A percentile compares a stretch with the other conserved stretches of the same genome.
Conservation (phyloP, 2,797 vertebrate species). For the Alcedo quadribrachys region DNA sequence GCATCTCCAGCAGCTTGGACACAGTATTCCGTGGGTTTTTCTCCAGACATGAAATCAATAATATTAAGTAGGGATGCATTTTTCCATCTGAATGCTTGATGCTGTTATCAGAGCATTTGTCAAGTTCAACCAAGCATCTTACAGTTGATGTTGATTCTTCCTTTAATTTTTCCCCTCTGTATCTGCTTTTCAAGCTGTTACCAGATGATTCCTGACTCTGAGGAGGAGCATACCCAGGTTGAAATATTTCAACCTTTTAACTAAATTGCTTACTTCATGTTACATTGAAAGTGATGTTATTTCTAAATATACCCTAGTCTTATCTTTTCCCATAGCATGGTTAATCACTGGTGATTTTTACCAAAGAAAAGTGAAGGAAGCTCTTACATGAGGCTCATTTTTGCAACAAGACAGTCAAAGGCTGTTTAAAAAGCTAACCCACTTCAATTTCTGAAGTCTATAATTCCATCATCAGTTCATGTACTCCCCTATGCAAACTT, state of each 20-base stretch:
- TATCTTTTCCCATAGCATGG: not conserved
- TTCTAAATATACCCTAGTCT: not conserved
- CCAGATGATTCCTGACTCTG: not conserved
- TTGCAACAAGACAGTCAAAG: not conserved
- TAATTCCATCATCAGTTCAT: not conserved
- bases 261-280: not conserved
- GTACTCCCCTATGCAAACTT: not conserved
- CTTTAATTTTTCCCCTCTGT: not conserved
- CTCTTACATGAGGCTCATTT: not conserved
- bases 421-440: not conserved
- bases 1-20: not conserved
- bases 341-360: not conserved
- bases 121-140: not conserved
- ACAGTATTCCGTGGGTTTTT: not conserved
- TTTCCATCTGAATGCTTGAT: slow-evolving; percentile 34
- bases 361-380: not conserved
- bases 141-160: not conserved
- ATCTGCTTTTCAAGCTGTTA: not conserved
- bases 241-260: not conserved
- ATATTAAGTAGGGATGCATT: slow-evolving; percentile 29
- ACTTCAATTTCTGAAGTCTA: not conserved
- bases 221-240: not conserved
- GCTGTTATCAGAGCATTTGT: slow-evolving; percentile 9
- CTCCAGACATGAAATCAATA: slow-evolving; percentile 41
- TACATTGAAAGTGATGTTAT: not conserved